Percentiles rank a stretch among this genome's conserved stretches.
Conservation (phyloP, 2,888 invertebrate species). For the Orthosia gracilis region DNA sequence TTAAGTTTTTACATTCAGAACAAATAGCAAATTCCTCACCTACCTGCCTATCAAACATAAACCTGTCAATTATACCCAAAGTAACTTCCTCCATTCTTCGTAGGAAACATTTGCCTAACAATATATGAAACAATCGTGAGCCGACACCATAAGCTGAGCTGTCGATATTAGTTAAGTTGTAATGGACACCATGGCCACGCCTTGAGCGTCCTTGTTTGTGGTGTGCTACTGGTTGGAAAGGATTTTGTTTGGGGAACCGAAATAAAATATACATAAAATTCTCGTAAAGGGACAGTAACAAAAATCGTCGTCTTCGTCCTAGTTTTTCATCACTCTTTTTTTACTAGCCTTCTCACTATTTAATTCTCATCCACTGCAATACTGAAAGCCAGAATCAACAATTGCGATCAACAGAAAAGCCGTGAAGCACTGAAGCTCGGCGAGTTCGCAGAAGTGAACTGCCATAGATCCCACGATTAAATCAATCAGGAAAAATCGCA, state of each 20-base stretch:
- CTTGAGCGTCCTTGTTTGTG: conserved; percentile 66
- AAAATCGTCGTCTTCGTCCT: too few relatives aligned
- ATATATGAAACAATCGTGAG: conserved; percentile 72
- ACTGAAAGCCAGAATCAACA: too few relatives aligned
- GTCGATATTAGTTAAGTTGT: conserved; percentile 84
- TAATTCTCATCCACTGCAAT: too few relatives aligned
- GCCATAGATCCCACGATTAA: too few relatives aligned
- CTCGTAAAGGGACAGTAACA: too few relatives aligned
- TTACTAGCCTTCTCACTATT: too few relatives aligned
- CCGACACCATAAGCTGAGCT: conserved; percentile 77
- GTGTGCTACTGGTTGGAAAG: conserved; percentile 42
- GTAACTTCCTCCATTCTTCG: conserved; percentile 53
- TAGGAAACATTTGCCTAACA: conserved; percentile 61
- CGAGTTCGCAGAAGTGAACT: too few relatives aligned
- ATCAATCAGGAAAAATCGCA: too few relatives aligned
- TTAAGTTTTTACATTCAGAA: background rate
- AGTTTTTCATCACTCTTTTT: too few relatives aligned
- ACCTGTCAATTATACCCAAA: conserved; percentile 57
- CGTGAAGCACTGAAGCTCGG: too few relatives aligned
- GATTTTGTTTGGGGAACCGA: conserved; percentile 47
- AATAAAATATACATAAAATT: background rate
- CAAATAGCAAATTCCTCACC: background rate
- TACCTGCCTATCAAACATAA: conserved; percentile 4
- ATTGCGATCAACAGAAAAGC: too few relatives aligned
- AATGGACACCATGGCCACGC: conserved; percentile 81